phyloP scores from a whole-genome alignment of 2,113 vertebrate species.

The Bubalus kerabau region DNA sequence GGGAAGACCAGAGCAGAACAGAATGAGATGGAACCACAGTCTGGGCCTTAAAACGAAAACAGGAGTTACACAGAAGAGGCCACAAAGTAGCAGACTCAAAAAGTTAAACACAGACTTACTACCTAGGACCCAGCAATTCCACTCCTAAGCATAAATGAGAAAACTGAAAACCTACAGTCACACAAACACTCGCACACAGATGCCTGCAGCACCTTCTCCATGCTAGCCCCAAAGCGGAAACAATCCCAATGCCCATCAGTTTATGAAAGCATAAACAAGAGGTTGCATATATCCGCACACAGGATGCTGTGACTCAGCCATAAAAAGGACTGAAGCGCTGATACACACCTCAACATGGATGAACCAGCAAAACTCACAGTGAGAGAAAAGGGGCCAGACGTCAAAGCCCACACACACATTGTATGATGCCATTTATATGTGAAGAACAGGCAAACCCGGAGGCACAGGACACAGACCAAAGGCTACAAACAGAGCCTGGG shows the following conservation, averaged over 20 bases:
- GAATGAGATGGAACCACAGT: background rate
- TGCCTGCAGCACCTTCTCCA: background rate
- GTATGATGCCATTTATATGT: background rate
- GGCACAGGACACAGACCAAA: too few relatives aligned
- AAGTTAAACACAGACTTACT: background rate
- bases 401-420: background rate
- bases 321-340: background rate
- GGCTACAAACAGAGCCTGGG: background rate
- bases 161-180: background rate
- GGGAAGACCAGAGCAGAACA: background rate
- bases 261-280: background rate
- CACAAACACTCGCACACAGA: background rate
- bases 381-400: background rate
- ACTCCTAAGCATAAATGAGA: background rate
- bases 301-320: background rate
- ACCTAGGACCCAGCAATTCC: background rate
- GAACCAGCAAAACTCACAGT: background rate
- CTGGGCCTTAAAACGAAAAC: background rate
- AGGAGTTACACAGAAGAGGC: background rate
- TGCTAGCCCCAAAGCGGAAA: background rate
- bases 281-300: rapidly evolving
- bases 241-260: background rate
- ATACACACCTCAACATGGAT: background rate
- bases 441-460: background rate
- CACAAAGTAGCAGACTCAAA: background rate